These are phyloP conservation scores for Alcis repandata DNA, from an alignment of 2,888 invertebrate genomes.

Conservation along the genomic window DNA sequence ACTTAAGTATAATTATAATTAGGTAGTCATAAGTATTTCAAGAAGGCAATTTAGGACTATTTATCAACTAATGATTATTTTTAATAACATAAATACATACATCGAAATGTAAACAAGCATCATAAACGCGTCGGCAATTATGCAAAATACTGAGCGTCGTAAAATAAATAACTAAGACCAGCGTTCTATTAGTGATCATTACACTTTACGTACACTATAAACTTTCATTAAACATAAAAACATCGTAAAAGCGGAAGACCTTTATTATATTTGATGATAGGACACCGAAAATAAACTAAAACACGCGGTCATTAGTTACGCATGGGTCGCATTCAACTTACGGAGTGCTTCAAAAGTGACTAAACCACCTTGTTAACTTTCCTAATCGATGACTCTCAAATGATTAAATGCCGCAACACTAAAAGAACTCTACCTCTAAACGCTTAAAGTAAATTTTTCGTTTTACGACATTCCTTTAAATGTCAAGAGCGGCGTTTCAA, in stretches of 20 bases:
- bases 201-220: constrained; percentile 42
- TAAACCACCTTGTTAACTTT: constrained; percentile 60
- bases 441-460: constrained; percentile 39
- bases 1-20: neutral
- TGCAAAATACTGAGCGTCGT: constrained; percentile 33
- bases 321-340: constrained; percentile 48
- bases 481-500: constrained; percentile 42
- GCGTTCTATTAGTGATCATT: constrained; percentile 38
- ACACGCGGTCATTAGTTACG: constrained; percentile 55
- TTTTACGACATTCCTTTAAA: constrained; percentile 24
- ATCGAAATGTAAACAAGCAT: constrained; percentile 14
- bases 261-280: constrained; percentile 47
- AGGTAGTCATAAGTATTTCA: neutral
- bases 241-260: constrained; percentile 45
- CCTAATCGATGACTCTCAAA: constrained; percentile 53
- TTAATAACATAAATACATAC: constrained; percentile 13
- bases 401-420: constrained; percentile 41
- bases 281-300: constrained; percentile 47
- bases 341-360: constrained; percentile 54
- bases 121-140: constrained; percentile 32
- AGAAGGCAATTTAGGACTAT: constrained; percentile 3
- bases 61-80: constrained; percentile 11
- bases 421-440: constrained; percentile 34
- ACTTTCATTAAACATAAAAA: constrained; percentile 50
- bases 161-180: constrained; percentile 28